Conservation (phyloP, 1,140 invertebrate species). For the Thaumetopoea pityocampa region DNA sequence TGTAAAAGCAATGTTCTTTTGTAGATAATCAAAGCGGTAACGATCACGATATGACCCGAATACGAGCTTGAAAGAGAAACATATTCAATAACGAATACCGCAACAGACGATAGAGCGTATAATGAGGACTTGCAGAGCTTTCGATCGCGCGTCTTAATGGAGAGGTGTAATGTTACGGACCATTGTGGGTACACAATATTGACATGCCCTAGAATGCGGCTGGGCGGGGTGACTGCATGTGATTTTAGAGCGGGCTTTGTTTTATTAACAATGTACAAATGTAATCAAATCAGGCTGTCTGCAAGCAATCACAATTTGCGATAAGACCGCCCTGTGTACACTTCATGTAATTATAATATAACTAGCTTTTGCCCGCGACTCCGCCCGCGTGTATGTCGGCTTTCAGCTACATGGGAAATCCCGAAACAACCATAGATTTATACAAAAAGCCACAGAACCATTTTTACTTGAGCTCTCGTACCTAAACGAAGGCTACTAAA, state of each 20-base stretch:
- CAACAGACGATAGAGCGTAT: too few relatives aligned
- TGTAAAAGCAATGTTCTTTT: slow-evolving; percentile 24
- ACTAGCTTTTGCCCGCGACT: too few relatives aligned
- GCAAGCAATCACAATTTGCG: too few relatives aligned
- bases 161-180: slow-evolving; percentile 41
- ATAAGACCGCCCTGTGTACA: too few relatives aligned
- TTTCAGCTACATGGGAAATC: too few relatives aligned
- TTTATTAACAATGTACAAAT: slow-evolving; percentile 20
- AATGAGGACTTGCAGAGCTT: slow-evolving; percentile 32
- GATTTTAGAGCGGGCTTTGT: slow-evolving; percentile 32
- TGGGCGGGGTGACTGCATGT: slow-evolving; percentile 31
- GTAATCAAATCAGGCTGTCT: too few relatives aligned
- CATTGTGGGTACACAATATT: slow-evolving; percentile 32
- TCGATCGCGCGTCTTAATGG: slow-evolving; percentile 32
- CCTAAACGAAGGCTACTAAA: too few relatives aligned
- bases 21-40: slow-evolving; percentile 49
- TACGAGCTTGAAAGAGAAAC: slow-evolving; percentile 57
- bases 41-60: slow-evolving; percentile 53
- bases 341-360: too few relatives aligned
- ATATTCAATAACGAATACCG: slow-evolving; percentile 41
- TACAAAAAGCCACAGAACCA: too few relatives aligned
- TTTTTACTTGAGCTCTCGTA: too few relatives aligned
- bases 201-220: slow-evolving; percentile 38
- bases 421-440: too few relatives aligned
- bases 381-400: too few relatives aligned